These are phyloP conservation scores for Zaprionus ornatus DNA, from an alignment of 1,140 invertebrate species.

Conservation along the genomic window DNA sequence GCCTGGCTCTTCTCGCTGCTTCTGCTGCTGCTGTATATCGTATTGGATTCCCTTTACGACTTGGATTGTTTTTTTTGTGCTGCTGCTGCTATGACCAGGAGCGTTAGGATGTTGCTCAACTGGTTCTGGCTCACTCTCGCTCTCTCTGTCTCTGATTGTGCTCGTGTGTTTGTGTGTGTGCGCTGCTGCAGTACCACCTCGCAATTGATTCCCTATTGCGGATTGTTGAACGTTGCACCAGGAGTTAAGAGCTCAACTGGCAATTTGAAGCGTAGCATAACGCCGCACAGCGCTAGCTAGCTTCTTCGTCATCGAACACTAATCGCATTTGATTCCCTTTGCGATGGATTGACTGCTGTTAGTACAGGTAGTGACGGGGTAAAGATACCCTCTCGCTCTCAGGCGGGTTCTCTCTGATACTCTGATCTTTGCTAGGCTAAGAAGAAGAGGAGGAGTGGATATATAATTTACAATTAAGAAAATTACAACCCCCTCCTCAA, in stretches of 20 bases:
- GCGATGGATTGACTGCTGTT: conserved; percentile 60
- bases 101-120: conserved; percentile 42
- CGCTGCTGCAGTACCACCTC: conserved; percentile 74
- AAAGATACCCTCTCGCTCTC: conserved; percentile 1
- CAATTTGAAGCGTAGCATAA: conserved; percentile 53
- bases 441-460: conserved; percentile 25
- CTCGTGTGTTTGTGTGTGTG: conserved; percentile 36
- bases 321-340: conserved; percentile 82
- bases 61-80: conserved; percentile 18
- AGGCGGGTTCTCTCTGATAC: neutral
- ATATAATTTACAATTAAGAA: conserved; percentile 24
- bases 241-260: conserved; percentile 77
- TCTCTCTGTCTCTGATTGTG: conserved; percentile 7
- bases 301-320: conserved; percentile 70
- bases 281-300: conserved; percentile 51
- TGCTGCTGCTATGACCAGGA: conserved; percentile 22
- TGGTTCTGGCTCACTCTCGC: conserved; percentile 6
- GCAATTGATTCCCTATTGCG: conserved; percentile 78
- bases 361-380: neutral
- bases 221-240: conserved; percentile 72
- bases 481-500: conserved; percentile 51
- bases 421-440: conserved; percentile 54
- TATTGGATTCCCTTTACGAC: conserved; percentile 75
- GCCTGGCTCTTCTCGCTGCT: conserved; percentile 32
- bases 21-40: conserved; percentile 71